These are phyloP conservation scores for Phymorhynchus buccinoides DNA, from an alignment of 1,140 invertebrate species.

Conservation along the genomic window DNA sequence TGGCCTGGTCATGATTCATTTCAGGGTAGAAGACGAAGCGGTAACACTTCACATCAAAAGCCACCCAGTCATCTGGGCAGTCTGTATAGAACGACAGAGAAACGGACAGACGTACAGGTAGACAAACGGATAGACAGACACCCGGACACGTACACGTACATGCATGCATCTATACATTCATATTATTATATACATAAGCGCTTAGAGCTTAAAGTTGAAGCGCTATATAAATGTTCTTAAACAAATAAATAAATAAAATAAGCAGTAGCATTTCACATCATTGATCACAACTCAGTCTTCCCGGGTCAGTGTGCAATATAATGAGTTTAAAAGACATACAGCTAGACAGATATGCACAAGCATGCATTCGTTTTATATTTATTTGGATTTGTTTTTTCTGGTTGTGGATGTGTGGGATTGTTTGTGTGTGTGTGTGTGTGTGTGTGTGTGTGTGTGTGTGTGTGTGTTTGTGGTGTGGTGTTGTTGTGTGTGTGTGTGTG, in stretches of 20 bases:
- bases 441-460: neutral
- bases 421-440: neutral
- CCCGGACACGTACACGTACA: neutral
- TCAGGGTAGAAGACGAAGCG: conserved; percentile 32
- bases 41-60: conserved; percentile 30
- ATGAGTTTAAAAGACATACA: neutral
- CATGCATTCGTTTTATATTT: too few relatives aligned
- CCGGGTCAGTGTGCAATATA: too few relatives aligned
- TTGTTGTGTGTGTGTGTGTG: too few relatives aligned
- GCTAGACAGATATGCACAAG: neutral
- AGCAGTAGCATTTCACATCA: neutral
- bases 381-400: too few relatives aligned
- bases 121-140: neutral
- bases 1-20: conserved; percentile 14
- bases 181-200: neutral
- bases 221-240: too few relatives aligned
- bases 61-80: conserved; percentile 41
- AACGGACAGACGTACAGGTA: neutral
- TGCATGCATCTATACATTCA: neutral
- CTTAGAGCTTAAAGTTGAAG: too few relatives aligned
- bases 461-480: too few relatives aligned
- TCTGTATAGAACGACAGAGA: neutral
- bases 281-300: too few relatives aligned
- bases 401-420: neutral
- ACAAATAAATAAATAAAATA: neutral